A percentile compares a stretch with the other conserved stretches of the same genome.
phyloP scores from a whole-genome alignment of 2,888 invertebrate species.

The Shargacucullia verbasci region DNA sequence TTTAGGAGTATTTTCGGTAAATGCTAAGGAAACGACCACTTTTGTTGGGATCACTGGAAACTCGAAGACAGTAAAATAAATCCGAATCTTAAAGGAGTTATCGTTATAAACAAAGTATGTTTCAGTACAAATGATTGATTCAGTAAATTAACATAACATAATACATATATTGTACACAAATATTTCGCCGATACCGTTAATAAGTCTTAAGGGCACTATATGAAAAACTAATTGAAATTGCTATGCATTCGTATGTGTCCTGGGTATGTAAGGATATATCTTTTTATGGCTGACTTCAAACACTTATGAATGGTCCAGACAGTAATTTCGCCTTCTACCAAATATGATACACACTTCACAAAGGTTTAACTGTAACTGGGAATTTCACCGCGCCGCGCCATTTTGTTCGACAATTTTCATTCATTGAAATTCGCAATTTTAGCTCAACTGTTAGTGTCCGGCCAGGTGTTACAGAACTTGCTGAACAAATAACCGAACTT shows the following conservation, averaged over 20 bases:
- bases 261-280: too few relatives aligned
- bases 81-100: slow-evolving; percentile 10
- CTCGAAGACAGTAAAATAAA: slow-evolving; percentile 26
- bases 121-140: not conserved
- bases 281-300: too few relatives aligned
- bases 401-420: slow-evolving; percentile 34
- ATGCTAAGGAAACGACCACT: slow-evolving; percentile 30
- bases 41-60: slow-evolving; percentile 36
- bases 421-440: slow-evolving; percentile 46
- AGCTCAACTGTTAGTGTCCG: slow-evolving; percentile 39
- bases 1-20: slow-evolving; percentile 29
- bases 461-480: slow-evolving; percentile 47
- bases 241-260: too few relatives aligned
- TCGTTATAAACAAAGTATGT: slow-evolving; percentile 7
- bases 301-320: too few relatives aligned
- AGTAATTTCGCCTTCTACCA: too few relatives aligned
- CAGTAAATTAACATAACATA: too few relatives aligned
- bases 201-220: too few relatives aligned
- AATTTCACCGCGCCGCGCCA: slow-evolving; percentile 5
- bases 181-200: too few relatives aligned
- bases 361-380: slow-evolving; percentile 17
- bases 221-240: too few relatives aligned
- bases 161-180: too few relatives aligned
- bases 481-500: slow-evolving; percentile 46
- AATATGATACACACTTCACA: too few relatives aligned